phyloP scores from a whole-genome alignment of 2,888 invertebrate genomes.

The Euplagia quadripunctaria region DNA sequence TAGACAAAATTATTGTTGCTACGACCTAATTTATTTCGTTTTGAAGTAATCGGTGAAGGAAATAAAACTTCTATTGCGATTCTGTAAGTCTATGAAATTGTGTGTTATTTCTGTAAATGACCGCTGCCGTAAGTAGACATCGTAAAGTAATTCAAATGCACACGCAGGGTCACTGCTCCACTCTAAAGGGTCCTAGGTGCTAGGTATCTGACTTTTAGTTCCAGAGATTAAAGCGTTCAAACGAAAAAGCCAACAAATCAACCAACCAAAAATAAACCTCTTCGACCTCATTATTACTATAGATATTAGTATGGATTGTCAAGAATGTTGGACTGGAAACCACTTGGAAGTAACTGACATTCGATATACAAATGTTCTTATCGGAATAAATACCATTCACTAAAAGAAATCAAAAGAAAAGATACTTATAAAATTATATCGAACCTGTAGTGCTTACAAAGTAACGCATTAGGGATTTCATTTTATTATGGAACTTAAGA shows the following conservation, averaged over 20 bases:
- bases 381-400: not conserved
- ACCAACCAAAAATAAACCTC: no score
- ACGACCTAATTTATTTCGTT: not conserved
- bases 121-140: no score
- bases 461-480: slow-evolving; percentile 31
- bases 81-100: no score
- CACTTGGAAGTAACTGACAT: not conserved
- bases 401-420: not conserved
- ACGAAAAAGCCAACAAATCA: no score
- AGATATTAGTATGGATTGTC: not conserved
- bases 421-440: not conserved
- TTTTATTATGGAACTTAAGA: slow-evolving; percentile 37
- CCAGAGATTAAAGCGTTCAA: not conserved
- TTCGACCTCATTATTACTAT: not conserved
- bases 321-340: not conserved
- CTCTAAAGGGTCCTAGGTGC: no score
- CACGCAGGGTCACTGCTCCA: no score
- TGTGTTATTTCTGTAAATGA: no score
- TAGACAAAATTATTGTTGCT: slow-evolving; percentile 22
- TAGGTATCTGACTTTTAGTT: no score
- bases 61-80: no score
- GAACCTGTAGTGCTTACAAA: slow-evolving; percentile 37
- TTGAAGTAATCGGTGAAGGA: no score
- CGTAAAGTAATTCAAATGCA: no score
- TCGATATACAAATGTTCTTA: not conserved